Base-by-base conservation (phyloP, 2,113 vertebrate genomes). In the Sprattus sprattus region DNA sequence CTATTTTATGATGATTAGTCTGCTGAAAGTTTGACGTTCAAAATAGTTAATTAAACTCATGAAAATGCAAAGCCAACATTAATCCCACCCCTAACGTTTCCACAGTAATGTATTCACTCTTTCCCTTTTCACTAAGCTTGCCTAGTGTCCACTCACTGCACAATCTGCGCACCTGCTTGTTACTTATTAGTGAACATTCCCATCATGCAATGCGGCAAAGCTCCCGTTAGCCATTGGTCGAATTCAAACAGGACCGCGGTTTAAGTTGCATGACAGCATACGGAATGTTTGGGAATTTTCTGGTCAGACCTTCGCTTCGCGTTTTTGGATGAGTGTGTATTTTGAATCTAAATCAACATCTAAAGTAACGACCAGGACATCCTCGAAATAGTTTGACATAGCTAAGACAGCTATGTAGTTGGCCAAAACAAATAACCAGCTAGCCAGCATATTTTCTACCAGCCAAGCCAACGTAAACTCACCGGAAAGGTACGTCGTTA, bases 201-300 rank as follows among this genome's bases (percentile, higher is more conserved):
- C 87, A 49, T 60, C 25, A 86, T 44, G 57, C 88, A 84, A n/a
- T 87, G 80, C 64, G 4, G 83, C 71, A 39, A 18, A 39, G 1
- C 54, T 2, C 81, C 81, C 45, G n/a, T 18, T 44, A 67, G 75
- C 82, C 82, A 90, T 89, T 90, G 89, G 89, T 82, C 39, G 28
- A 44, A 86, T 90, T 90, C 89, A 88, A 90, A 85, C 82, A 87
- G 85, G 83, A n/a, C 67, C 81, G 78, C 84, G 11, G 67, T 60
- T 45, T 46, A 54, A 78, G 10, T 32, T 39, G 18, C 3, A 22
- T 60, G 82, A 46, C 49, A 57, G 46, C 6, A 57, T 57, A 57
- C 18, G 15, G 60, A n/a, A 71, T 28, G 64, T 71, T 71, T 71
- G 64, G n/a, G 71, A 15, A 1, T 32, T 75, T 78, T 78, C 8